These are phyloP conservation scores for Synergus laeviventris DNA, from an alignment of 2,888 invertebrate species.

Conservation along the genomic window DNA sequence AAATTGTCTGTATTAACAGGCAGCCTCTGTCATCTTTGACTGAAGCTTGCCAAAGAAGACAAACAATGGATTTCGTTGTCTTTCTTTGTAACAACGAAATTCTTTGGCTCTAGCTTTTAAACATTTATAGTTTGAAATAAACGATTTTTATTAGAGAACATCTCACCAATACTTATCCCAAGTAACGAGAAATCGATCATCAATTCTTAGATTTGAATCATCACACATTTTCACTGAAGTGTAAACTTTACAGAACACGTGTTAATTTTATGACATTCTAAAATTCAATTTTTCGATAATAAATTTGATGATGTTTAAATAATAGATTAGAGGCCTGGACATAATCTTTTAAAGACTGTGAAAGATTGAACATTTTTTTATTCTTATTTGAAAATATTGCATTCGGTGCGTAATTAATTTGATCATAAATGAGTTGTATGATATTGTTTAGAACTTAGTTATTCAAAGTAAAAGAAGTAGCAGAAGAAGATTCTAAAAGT, in stretches of 20 bases:
- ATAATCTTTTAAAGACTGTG: too few species aligned
- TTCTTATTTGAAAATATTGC: too few species aligned
- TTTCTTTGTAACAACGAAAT: slow-evolving; percentile 6
- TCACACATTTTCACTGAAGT: background rate
- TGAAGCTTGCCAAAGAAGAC: slow-evolving; percentile 10
- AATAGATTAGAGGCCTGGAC: too few species aligned
- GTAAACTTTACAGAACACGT: background rate
- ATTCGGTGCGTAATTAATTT: too few species aligned
- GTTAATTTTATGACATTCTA: background rate
- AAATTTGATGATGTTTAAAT: too few species aligned
- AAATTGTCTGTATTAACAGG: background rate
- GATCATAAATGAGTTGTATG: background rate
- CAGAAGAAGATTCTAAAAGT: background rate
- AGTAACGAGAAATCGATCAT: background rate
- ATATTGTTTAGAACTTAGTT: background rate
- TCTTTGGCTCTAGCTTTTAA: slow-evolving; percentile 3
- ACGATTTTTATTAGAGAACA: background rate
- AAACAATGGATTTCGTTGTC: slow-evolving; percentile 15
- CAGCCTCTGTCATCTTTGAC: slow-evolving; percentile 14
- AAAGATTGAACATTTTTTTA: too few species aligned
- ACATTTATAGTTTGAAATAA: slow-evolving; percentile 1
- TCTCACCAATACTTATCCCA: background rate
- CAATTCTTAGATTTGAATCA: background rate
- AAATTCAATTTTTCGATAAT: background rate
- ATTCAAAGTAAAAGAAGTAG: background rate